Conservation (phyloP, 30 jellyfish, hydroid and myxozoan genomes). For the Sanderia malayensis region DNA sequence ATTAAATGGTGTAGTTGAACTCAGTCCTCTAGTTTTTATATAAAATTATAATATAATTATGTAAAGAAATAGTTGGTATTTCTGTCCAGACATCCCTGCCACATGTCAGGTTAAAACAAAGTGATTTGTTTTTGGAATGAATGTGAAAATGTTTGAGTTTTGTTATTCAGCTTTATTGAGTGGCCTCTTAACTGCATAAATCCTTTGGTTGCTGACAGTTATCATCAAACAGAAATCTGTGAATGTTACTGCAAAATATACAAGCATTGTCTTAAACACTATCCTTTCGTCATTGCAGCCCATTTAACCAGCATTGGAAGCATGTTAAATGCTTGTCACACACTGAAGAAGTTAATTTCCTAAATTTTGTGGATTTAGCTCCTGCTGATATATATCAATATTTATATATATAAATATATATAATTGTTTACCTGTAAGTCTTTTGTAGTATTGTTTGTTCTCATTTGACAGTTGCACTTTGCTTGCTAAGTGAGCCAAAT, state of each 20-base stretch:
- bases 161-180: conserved; percentile 22
- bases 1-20: too few relatives aligned
- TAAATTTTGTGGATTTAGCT: neutral
- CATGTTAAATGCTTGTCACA: too few relatives aligned
- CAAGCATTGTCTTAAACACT: neutral
- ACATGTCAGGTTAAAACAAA: too few relatives aligned
- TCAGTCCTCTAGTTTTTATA: too few relatives aligned
- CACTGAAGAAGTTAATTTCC: neutral
- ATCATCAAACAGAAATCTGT: conserved; percentile 62
- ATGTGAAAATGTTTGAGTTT: too few relatives aligned
- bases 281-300: neutral
- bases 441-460: conserved; percentile 44
- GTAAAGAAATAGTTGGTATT: too few relatives aligned
- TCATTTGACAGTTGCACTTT: conserved; percentile 53
- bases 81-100: too few relatives aligned
- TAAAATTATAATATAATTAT: too few relatives aligned
- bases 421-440: conserved; percentile 68
- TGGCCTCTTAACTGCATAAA: conserved; percentile 77
- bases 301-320: neutral
- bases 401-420: too few relatives aligned
- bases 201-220: conserved; percentile 70
- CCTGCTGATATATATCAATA: too few relatives aligned
- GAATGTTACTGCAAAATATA: conserved; percentile 58
- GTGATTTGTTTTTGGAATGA: too few relatives aligned
- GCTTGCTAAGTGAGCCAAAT: conserved; percentile 65